Percentiles rank a stretch among this genome's conserved stretches.
phyloP scores from a whole-genome alignment of 2,888 invertebrate species.

The Standfussiana lucernea region DNA sequence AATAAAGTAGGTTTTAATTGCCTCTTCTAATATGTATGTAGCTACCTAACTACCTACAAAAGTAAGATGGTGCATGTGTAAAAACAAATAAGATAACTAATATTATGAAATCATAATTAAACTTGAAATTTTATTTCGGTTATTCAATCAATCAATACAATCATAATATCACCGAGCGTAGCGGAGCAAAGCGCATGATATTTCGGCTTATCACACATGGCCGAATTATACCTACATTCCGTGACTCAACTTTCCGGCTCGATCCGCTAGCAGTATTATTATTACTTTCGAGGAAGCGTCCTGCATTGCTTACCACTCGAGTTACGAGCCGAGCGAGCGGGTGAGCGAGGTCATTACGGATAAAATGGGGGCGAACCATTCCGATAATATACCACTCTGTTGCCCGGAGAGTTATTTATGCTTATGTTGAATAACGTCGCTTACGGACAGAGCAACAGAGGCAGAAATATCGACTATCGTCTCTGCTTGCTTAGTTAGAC shows the following conservation, averaged over 20 bases:
- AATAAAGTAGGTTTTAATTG: background rate
- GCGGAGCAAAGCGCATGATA: conserved; percentile 37
- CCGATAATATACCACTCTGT: conserved; percentile 76
- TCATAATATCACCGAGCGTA: conserved; percentile 33
- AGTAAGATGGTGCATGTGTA: background rate
- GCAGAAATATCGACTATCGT: conserved; percentile 51
- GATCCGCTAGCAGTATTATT: conserved; percentile 71
- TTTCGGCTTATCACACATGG: conserved; percentile 52
- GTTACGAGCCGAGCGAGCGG: conserved; percentile 51
- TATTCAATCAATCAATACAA: conserved; percentile 33
- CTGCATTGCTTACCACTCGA: conserved; percentile 65
- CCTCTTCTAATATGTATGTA: background rate
- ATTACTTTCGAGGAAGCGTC: conserved; percentile 66
- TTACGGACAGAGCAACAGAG: conserved; percentile 67
- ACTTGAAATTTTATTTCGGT: background rate
- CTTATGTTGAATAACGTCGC: conserved; percentile 67
- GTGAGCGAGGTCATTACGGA: conserved; percentile 79
- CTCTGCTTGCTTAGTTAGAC: conserved; percentile 65
- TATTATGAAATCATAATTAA: conserved; percentile 10
- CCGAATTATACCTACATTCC: conserved; percentile 50
- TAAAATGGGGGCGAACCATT: conserved; percentile 74
- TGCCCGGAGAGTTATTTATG: conserved; percentile 66
- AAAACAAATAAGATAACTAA: background rate
- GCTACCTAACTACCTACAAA: background rate
- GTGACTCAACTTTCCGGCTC: conserved; percentile 60